Conservation (phyloP, 1,140 invertebrate species). For the Brachionus manjavacas region DNA sequence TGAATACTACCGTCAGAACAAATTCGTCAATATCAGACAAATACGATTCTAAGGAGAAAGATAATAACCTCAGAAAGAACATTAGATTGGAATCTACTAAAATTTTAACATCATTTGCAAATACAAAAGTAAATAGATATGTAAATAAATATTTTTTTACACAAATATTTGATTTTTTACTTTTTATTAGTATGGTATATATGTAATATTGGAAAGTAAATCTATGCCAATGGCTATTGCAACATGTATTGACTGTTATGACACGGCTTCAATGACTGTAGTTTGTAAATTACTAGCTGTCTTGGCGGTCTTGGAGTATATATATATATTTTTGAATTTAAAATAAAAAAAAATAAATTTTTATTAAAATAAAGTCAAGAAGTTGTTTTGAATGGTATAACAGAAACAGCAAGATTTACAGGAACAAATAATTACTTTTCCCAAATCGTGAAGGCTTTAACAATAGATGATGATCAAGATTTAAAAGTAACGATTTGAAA, state of each 20-base stretch:
- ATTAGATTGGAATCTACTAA: constrained; percentile 29
- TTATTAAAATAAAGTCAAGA: constrained; percentile 13
- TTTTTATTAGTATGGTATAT: constrained; percentile 34
- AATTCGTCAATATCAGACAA: background rate
- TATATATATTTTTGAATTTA: background rate
- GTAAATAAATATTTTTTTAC: background rate
- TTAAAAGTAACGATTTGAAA: constrained; percentile 21
- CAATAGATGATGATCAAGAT: constrained; percentile 16
- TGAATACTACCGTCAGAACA: background rate
- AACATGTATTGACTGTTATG: constrained; percentile 22
- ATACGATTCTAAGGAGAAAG: constrained; percentile 34
- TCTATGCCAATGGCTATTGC: constrained; percentile 2
- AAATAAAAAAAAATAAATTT: background rate
- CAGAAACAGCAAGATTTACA: constrained; percentile 4
- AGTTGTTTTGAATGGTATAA: constrained; percentile 18
- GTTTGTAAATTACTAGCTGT: constrained; percentile 18
- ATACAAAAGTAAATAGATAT: constrained; percentile 22
- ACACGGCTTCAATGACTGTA: constrained; percentile 1
- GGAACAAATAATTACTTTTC: constrained; percentile 5
- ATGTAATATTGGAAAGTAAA: constrained; percentile 11
- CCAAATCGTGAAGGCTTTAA: constrained; percentile 11
- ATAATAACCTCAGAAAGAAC: constrained; percentile 15
- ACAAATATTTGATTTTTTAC: background rate
- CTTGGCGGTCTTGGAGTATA: constrained; percentile 15
- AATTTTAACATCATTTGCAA: constrained; percentile 22